Evolutionary conservation across 2,113 vertebrate genomes (phyloP).

Genomic region (Strix uralensis): DNA sequence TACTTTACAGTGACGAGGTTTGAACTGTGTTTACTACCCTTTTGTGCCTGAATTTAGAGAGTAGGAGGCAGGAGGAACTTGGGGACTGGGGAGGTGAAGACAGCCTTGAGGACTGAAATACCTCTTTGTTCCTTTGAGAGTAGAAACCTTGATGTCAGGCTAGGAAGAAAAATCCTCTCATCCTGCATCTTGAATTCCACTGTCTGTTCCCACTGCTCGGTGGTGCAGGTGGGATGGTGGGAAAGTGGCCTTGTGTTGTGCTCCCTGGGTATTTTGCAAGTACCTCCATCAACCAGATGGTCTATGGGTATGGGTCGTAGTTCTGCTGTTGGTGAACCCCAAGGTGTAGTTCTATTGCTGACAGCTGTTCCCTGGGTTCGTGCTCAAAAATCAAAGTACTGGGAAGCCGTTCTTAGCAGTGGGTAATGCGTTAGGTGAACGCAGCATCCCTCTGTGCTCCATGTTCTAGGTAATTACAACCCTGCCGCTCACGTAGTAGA

Average conservation of each 20-base stretch:
- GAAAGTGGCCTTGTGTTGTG: rapidly evolving
- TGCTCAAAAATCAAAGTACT: background rate
- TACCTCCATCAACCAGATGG: background rate
- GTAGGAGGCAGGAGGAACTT: background rate
- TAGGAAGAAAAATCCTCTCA: background rate
- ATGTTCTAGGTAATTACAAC: constrained; percentile 67
- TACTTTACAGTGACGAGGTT: rapidly evolving
- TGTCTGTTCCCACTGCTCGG: rapidly evolving
- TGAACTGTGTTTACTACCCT: background rate
- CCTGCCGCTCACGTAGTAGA: constrained; percentile 15
- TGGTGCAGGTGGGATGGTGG: background rate
- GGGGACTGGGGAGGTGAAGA: background rate
- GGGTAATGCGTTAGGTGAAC: constrained; percentile 20
- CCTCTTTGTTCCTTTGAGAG: background rate
- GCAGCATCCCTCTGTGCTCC: constrained; percentile 69
- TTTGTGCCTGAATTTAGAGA: rapidly evolving
- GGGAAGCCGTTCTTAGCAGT: background rate
- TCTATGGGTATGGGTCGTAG: rapidly evolving
- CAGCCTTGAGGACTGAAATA: background rate
- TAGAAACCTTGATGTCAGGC: background rate
- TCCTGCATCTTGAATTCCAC: background rate
- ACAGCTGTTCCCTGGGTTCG: constrained; percentile 14
- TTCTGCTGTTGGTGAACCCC: background rate
- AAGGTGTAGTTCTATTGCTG: background rate
- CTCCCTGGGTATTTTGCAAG: background rate